Percentiles rank a stretch among this genome's conserved stretches.
Conservation (phyloP, 2,797 vertebrate species). For the Sebastes melanostomus region DNA sequence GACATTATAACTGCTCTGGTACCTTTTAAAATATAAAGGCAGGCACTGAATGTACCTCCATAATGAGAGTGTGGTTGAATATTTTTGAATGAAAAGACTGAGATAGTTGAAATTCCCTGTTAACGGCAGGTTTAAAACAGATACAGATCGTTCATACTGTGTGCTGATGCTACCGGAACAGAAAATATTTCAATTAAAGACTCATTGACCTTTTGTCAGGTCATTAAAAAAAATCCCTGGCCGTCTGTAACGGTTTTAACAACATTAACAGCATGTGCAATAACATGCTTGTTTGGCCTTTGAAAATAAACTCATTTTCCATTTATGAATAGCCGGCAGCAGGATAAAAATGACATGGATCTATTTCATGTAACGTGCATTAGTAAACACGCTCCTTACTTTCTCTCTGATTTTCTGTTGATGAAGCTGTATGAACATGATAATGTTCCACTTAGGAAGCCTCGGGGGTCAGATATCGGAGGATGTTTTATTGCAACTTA, state of each 20-base stretch:
- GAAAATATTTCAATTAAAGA: constrained; percentile 9
- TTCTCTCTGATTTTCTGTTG: constrained; percentile 12
- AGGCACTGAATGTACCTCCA: not conserved
- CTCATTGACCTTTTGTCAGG: not conserved
- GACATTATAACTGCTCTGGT: not conserved
- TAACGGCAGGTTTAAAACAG: not conserved
- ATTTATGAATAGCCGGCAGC: constrained; percentile 51
- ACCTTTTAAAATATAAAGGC: not conserved
- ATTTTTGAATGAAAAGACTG: not conserved
- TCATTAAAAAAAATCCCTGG: constrained; percentile 2
- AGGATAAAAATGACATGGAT: constrained; percentile 38
- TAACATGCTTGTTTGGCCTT: constrained; percentile 14
- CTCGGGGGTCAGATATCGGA: constrained; percentile 20
- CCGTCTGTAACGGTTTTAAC: constrained; percentile 8
- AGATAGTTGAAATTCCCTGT: not conserved
- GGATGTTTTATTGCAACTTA: constrained; percentile 47
- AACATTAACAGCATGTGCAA: constrained; percentile 10
- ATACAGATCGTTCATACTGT: not conserved
- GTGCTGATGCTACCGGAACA: not conserved
- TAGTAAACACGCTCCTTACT: constrained; percentile 49
- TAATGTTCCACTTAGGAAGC: constrained; percentile 35
- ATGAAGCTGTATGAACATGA: constrained; percentile 17
- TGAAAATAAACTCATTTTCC: constrained; percentile 39
- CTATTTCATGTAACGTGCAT: constrained; percentile 42
- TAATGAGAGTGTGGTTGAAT: no score